These are phyloP conservation scores for Daphoenositta chrysoptera DNA, from an alignment of 2,113 vertebrate species.

Conservation along the genomic window DNA sequence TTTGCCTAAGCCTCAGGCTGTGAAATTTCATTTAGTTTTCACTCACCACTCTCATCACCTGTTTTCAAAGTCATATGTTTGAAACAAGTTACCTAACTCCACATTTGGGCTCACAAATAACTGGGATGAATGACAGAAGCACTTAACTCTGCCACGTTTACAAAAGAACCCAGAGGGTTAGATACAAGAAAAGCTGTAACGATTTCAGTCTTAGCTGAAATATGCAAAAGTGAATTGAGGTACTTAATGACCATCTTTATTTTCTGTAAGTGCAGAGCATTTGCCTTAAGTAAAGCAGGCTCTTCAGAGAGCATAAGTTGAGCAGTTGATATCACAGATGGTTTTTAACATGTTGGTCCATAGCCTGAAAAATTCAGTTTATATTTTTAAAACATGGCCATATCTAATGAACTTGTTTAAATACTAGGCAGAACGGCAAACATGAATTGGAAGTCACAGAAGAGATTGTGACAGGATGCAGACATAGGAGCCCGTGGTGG, in stretches of 20 bases:
- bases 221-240: background rate
- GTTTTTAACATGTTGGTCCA: slow-evolving; percentile 51
- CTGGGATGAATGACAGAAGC: background rate
- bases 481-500: background rate
- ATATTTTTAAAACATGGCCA: slow-evolving; percentile 3
- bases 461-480: background rate
- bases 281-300: background rate
- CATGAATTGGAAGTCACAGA: background rate
- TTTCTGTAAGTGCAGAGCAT: background rate
- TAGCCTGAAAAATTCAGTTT: slow-evolving; percentile 35
- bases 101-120: background rate
- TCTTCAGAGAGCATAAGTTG: slow-evolving; percentile 1
- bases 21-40: background rate
- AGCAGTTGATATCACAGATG: slow-evolving; percentile 50
- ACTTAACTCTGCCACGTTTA: background rate
- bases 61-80: background rate
- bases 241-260: background rate
- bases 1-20: background rate
- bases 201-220: background rate
- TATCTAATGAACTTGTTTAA: slow-evolving; percentile 28
- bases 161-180: background rate
- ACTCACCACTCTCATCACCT: background rate
- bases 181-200: background rate
- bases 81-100: background rate
- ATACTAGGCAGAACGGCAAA: background rate